A percentile compares a stretch with the other conserved stretches of the same genome.
Evolutionary conservation across 2,113 vertebrate species (phyloP).

Genomic region (Neotragus moschatus): DNA sequence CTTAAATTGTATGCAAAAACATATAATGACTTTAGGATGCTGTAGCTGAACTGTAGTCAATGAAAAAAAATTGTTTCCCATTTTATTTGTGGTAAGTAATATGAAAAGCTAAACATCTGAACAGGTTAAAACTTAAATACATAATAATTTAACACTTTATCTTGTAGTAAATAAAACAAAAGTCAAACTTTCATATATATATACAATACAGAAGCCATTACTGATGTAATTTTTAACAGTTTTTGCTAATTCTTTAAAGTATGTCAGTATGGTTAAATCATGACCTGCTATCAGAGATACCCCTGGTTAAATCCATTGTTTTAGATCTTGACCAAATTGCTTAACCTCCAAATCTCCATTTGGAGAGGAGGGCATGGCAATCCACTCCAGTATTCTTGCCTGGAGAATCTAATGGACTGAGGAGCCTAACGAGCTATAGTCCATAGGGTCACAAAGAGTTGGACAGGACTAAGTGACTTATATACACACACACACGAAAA

Average conservation of each 20-base stretch:
- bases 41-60: neutral
- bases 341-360: neutral
- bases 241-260: neutral
- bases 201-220: neutral
- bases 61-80: neutral
- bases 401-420: neutral
- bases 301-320: neutral
- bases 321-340: neutral
- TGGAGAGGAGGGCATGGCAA: neutral
- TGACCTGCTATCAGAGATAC: neutral
- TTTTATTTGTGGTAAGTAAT: slow-evolving; percentile 5
- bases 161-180: neutral
- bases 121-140: neutral
- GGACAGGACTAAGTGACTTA: neutral
- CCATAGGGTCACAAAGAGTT: neutral
- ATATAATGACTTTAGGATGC: neutral
- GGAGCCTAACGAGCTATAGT: neutral
- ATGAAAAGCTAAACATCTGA: neutral
- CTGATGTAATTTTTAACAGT: too few relatives aligned
- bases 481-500: neutral
- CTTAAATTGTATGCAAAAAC: neutral
- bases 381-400: neutral
- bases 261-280: neutral
- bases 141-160: neutral
- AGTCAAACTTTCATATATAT: neutral